Percentiles rank a stretch among this genome's conserved stretches.
Evolutionary conservation across 2,888 invertebrate species (phyloP).

Genomic region (Acanthosepion lycidas): DNA sequence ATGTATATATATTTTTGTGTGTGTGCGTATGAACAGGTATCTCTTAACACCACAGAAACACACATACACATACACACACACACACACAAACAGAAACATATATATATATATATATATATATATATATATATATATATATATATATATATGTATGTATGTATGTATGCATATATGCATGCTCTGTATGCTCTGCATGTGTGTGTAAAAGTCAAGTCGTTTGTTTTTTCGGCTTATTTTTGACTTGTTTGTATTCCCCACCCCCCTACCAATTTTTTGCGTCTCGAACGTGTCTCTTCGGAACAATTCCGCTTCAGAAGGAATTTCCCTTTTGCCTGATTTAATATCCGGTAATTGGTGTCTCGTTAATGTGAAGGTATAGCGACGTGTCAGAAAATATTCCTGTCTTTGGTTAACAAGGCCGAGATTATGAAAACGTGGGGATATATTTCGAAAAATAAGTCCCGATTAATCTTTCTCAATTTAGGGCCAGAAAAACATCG

Average conservation of each 20-base stretch:
- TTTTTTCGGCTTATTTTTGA: no score
- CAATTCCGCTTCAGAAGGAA: not conserved
- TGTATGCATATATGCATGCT: not conserved
- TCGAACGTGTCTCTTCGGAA: not conserved
- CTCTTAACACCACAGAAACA: no score
- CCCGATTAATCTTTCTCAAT: not conserved
- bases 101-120: not conserved
- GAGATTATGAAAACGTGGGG: not conserved
- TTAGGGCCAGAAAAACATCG: not conserved
- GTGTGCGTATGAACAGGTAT: no score
- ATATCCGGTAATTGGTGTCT: not conserved
- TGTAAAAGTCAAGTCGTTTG: not conserved
- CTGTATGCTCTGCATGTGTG: not conserved
- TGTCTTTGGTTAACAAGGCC: not conserved
- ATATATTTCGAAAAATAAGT: not conserved
- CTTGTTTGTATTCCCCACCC: no score
- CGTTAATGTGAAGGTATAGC: not conserved
- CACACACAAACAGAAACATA: no score
- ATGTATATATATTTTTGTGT: no score
- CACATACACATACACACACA: not conserved
- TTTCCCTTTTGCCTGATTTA: not conserved
- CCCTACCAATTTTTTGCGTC: not conserved
- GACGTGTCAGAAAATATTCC: not conserved
- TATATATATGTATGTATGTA: not conserved
- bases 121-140: not conserved